Evolutionary conservation across 2,888 invertebrate species (phyloP).

Genomic region (Sinotaia quadrata): DNA sequence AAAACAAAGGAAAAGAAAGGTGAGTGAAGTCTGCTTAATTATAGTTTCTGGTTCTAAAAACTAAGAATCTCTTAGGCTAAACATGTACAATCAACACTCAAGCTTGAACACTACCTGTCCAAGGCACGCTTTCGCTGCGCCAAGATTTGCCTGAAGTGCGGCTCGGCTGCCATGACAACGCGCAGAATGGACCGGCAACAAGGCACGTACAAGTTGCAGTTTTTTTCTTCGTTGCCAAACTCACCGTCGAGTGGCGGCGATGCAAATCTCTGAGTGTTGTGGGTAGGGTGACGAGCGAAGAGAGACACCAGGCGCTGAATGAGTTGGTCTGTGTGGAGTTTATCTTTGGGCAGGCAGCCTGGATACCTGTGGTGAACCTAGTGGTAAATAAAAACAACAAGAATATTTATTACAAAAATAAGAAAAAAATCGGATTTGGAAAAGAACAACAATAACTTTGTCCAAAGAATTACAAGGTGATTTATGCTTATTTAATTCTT

Average conservation of each 20-base stretch:
- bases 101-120: conserved; percentile 26
- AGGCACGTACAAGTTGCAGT: conserved; percentile 54
- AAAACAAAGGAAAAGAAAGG: neutral
- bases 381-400: neutral
- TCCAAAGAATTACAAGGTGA: no score
- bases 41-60: no score
- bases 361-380: conserved; percentile 70
- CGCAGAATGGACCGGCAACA: conserved; percentile 56
- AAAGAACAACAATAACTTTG: no score
- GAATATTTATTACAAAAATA: no score
- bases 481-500: no score
- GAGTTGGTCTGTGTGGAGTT: conserved; percentile 81
- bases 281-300: conserved; percentile 74
- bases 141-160: conserved; percentile 78
- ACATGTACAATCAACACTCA: no score
- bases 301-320: conserved; percentile 89
- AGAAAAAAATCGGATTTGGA: no score
- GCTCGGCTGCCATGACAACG: conserved; percentile 75
- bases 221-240: conserved; percentile 30
- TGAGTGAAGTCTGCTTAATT: neutral
- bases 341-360: conserved; percentile 70
- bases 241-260: neutral
- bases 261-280: neutral
- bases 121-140: conserved; percentile 76
- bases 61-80: no score